Evolutionary conservation across 2,888 invertebrate species (phyloP).

Genomic region (Diachrysia chrysitis): DNA sequence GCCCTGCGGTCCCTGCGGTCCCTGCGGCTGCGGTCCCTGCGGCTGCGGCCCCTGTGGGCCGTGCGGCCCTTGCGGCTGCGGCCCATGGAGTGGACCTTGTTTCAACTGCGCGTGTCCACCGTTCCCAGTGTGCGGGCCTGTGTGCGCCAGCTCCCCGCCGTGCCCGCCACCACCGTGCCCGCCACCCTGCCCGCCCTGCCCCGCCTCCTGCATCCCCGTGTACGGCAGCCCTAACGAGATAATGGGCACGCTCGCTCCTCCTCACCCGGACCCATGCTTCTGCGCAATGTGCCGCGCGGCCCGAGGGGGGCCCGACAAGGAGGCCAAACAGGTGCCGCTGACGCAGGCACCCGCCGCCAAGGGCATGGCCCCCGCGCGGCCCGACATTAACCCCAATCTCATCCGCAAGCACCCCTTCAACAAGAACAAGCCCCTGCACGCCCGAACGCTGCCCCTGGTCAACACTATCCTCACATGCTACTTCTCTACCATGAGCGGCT

Average conservation of each 20-base stretch:
- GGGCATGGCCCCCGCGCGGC: conserved; percentile 26
- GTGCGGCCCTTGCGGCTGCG: conserved; percentile 50
- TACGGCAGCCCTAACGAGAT: neutral
- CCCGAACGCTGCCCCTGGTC: conserved; percentile 25
- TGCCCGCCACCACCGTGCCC: neutral
- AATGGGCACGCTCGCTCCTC: neutral
- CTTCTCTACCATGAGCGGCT: conserved; percentile 44
- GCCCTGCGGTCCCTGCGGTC: conserved; percentile 51
- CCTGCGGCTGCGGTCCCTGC: too few species aligned
- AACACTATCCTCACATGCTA: conserved; percentile 46
- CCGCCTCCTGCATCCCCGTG: neutral
- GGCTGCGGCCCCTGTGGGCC: conserved; percentile 45
- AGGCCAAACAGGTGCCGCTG: neutral
- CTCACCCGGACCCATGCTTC: conserved; percentile 11
- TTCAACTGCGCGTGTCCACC: conserved; percentile 52
- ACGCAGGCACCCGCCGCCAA: conserved; percentile 3
- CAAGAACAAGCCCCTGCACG: conserved; percentile 38
- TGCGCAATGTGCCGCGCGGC: conserved; percentile 17
- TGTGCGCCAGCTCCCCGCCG: neutral
- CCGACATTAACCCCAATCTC: conserved; percentile 45
- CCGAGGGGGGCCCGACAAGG: neutral
- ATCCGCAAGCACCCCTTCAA: conserved; percentile 51
- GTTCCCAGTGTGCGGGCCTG: conserved; percentile 17
- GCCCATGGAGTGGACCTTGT: conserved; percentile 39
- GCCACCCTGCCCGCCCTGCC: neutral